Percentiles rank a stretch among this genome's conserved stretches.
Conservation (phyloP, 2,888 invertebrate species). For the Sinelater perroti region DNA sequence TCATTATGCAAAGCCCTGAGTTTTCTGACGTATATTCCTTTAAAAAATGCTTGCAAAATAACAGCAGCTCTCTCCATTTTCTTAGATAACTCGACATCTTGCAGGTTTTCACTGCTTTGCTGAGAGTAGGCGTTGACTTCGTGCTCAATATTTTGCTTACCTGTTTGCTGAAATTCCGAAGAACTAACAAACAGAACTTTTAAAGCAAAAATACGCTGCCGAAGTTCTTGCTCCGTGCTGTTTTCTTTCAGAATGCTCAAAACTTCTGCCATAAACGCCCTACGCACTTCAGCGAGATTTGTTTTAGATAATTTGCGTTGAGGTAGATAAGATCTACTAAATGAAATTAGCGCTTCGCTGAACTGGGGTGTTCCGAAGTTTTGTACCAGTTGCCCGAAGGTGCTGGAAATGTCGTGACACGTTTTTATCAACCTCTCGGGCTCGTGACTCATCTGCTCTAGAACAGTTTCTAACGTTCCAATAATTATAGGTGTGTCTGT, state of each 20-base stretch:
- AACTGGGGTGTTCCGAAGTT: conserved; percentile 51
- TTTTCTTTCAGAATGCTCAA: conserved; percentile 31
- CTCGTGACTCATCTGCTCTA: conserved; percentile 50
- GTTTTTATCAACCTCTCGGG: conserved; percentile 47
- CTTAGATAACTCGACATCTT: conserved; percentile 45
- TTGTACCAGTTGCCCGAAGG: conserved; percentile 51
- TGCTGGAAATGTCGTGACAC: conserved; percentile 48
- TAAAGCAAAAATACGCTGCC: conserved; percentile 38
- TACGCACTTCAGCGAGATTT: conserved; percentile 26
- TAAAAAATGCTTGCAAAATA: conserved; percentile 52
- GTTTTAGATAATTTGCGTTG: conserved; percentile 20
- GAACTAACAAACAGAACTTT: conserved; percentile 43
- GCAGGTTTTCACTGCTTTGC: conserved; percentile 4
- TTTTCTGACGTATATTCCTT: conserved; percentile 46
- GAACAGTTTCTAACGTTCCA: conserved; percentile 49
- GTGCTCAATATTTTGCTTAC: not conserved
- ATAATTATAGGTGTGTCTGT: conserved; percentile 47
- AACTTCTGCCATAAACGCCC: conserved; percentile 36
- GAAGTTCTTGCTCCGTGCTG: conserved; percentile 11
- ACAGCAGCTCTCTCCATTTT: conserved; percentile 47
- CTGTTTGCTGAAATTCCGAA: not conserved
- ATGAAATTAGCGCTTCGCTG: conserved; percentile 40
- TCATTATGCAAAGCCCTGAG: conserved; percentile 44
- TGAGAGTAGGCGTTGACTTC: not conserved
- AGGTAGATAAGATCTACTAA: conserved; percentile 50